A percentile compares a stretch with the other conserved stretches of the same genome.
Evolutionary conservation across 2,888 invertebrate species (phyloP).

Genomic region (Caenorhabditis doughertyi): DNA sequence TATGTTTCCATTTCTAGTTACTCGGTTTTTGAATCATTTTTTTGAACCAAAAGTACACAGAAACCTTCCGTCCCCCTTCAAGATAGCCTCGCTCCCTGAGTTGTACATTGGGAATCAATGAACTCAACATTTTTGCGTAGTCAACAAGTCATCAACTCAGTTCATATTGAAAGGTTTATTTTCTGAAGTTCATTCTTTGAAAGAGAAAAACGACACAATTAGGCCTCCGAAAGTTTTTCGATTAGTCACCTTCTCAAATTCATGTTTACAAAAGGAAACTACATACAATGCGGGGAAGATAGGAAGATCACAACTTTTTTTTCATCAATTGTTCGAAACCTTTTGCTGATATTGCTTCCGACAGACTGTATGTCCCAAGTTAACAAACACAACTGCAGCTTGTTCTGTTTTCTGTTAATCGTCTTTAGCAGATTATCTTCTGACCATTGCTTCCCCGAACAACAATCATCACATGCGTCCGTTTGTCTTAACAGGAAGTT

Average conservation of each 20-base stretch:
- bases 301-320: constrained; percentile 13
- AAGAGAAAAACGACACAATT: no score
- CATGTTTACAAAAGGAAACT: constrained; percentile 15
- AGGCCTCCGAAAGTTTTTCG: no score
- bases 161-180: no score
- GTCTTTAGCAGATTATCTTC: constrained; percentile 40
- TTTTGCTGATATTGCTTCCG: constrained; percentile 4
- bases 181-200: no score
- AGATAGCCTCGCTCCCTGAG: no score
- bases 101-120: no score
- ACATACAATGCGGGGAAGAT: constrained; percentile 4
- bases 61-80: no score
- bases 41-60: no score
- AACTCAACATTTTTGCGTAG: no score
- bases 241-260: background rate
- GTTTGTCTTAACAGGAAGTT: constrained; percentile 52
- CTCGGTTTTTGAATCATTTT: no score
- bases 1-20: no score
- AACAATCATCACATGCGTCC: constrained; percentile 41
- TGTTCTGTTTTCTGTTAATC: constrained; percentile 57
- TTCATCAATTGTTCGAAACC: constrained; percentile 7
- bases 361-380: constrained; percentile 15
- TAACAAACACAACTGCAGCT: constrained; percentile 16
- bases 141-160: no score
- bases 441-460: constrained; percentile 50